phyloP scores from a whole-genome alignment of 2,888 invertebrate genomes.

The Ophraella communa region DNA sequence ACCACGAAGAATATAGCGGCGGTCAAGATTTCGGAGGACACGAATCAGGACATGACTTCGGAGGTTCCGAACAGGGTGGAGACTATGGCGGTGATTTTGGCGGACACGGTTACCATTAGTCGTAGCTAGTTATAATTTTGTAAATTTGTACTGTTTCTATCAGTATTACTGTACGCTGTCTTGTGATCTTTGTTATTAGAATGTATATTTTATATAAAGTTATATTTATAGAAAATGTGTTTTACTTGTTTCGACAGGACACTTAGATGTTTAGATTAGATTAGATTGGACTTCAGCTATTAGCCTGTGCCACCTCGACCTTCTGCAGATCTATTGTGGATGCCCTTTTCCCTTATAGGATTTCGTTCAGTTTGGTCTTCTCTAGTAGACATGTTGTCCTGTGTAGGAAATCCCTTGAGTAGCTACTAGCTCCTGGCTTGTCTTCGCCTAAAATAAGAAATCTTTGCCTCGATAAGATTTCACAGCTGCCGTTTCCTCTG shows the following conservation, averaged over 20 bases:
- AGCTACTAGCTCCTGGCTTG: too few relatives aligned
- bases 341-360: too few relatives aligned
- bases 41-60: conserved; percentile 17
- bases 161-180: conserved; percentile 51
- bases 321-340: too few relatives aligned
- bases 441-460: too few relatives aligned
- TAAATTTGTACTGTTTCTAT: conserved; percentile 41
- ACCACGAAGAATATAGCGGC: conserved; percentile 39
- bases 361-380: too few relatives aligned
- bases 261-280: too few relatives aligned
- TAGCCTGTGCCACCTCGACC: too few relatives aligned
- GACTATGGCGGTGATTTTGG: conserved; percentile 40
- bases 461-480: too few relatives aligned
- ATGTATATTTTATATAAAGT: conserved; percentile 32
- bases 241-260: neutral
- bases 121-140: conserved; percentile 30
- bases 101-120: conserved; percentile 39
- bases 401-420: too few relatives aligned
- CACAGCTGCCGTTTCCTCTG: too few relatives aligned
- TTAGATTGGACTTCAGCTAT: too few relatives aligned
- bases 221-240: conserved; percentile 9
- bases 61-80: conserved; percentile 38
- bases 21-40: conserved; percentile 39
- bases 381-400: too few relatives aligned
- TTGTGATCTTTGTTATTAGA: conserved; percentile 51